These are phyloP conservation scores for Eulemur rufifrons DNA, from an alignment of 2,113 vertebrate genomes.

Conservation along the genomic window DNA sequence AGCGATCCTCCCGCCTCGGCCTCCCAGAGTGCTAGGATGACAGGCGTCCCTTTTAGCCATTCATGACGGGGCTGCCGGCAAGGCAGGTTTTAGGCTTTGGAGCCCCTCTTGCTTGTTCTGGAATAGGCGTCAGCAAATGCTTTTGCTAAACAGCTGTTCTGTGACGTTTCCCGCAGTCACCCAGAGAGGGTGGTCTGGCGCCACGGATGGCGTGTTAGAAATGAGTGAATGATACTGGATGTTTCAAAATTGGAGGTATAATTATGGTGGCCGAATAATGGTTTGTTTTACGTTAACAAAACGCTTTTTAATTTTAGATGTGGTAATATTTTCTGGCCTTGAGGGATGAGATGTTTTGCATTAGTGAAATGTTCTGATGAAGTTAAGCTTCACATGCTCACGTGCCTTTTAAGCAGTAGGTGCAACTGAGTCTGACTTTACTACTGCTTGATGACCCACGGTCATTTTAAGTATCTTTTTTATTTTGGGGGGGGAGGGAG, in stretches of 20 bases:
- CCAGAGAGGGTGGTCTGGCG: neutral
- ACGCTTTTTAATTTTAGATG: conserved; percentile 15
- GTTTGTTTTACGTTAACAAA: conserved; percentile 23
- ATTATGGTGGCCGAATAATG: conserved; percentile 19
- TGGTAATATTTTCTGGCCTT: neutral
- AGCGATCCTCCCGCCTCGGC: too few relatives aligned
- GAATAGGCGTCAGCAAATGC: neutral
- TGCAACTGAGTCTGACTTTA: neutral
- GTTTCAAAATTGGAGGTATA: conserved; percentile 28
- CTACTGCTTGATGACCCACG: neutral
- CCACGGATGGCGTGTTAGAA: neutral
- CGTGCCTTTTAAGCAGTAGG: neutral
- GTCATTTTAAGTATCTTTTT: neutral
- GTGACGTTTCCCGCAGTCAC: neutral
- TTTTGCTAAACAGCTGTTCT: neutral
- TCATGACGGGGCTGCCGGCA: neutral
- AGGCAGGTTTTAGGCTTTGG: neutral
- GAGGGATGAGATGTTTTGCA: neutral
- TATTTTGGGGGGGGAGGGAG: neutral
- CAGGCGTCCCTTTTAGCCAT: neutral
- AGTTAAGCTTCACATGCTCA: neutral
- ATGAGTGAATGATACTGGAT: neutral
- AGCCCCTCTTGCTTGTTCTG: neutral
- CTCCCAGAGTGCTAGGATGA: too few relatives aligned
- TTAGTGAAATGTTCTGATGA: conserved; percentile 6